Evolutionary conservation across 2,888 invertebrate genomes (phyloP).

Genomic region (Torymus texanus): DNA sequence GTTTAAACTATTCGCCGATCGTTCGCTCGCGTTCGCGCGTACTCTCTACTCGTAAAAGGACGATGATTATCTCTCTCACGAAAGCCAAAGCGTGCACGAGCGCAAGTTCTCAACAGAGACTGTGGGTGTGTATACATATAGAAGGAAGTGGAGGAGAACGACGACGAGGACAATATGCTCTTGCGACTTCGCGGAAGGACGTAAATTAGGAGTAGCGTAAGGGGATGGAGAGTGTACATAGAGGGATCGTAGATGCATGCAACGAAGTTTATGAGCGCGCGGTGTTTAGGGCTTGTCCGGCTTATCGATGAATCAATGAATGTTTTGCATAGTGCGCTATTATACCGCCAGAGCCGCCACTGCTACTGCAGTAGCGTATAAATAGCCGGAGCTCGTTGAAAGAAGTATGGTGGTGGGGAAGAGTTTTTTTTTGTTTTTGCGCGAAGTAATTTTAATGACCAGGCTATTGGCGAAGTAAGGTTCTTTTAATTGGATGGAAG

Average conservation of each 20-base stretch:
- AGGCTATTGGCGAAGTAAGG: too few species aligned
- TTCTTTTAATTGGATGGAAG: too few species aligned
- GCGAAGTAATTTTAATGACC: too few species aligned
- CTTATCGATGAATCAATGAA: conserved; percentile 47
- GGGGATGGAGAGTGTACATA: background rate
- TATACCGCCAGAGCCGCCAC: too few species aligned
- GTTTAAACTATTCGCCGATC: conserved; percentile 36
- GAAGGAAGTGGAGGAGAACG: background rate
- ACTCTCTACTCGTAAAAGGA: conserved; percentile 28
- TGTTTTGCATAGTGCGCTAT: background rate
- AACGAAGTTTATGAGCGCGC: conserved; percentile 32
- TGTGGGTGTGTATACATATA: too few species aligned
- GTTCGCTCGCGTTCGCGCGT: background rate
- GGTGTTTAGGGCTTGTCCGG: conserved; percentile 36
- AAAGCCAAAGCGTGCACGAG: background rate
- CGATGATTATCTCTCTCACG: conserved; percentile 43
- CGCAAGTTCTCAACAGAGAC: background rate
- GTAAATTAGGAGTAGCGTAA: conserved; percentile 42
- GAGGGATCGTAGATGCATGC: conserved; percentile 4
- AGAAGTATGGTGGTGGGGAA: too few species aligned
- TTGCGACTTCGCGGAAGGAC: conserved; percentile 41
- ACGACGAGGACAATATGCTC: conserved; percentile 28
- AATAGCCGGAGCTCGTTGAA: too few species aligned
- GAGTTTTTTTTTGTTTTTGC: too few species aligned
- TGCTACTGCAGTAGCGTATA: too few species aligned